Evolutionary conservation across 2,797 vertebrate genomes (phyloP).

Genomic region (Paguma larvata): DNA sequence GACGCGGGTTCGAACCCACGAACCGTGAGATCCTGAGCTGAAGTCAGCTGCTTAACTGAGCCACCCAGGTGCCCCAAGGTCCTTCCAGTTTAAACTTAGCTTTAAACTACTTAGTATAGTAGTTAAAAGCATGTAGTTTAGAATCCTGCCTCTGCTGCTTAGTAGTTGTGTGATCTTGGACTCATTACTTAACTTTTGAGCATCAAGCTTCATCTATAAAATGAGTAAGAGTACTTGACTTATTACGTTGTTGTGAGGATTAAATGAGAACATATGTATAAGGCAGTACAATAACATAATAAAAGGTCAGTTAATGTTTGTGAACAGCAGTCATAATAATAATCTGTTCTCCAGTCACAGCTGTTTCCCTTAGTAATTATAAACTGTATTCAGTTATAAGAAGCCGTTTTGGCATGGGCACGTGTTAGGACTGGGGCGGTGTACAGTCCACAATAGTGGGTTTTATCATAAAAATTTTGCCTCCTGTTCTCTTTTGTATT

Average conservation of each 20-base stretch:
- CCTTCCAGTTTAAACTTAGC: conserved; percentile 28
- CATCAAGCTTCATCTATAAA: conserved; percentile 30
- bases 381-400: conserved; percentile 39
- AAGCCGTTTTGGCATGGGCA: background rate
- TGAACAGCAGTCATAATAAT: background rate
- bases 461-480: conserved; percentile 29
- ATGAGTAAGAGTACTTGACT: background rate
- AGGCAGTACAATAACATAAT: background rate
- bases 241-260: conserved; percentile 36
- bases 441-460: background rate
- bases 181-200: conserved; percentile 43
- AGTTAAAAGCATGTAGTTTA: background rate
- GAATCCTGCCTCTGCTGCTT: background rate
- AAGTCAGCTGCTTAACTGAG: too few relatives aligned
- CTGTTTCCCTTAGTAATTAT: conserved; percentile 50
- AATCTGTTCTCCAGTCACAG: background rate
- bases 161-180: background rate
- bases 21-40: too few relatives aligned
- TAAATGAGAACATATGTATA: conserved; percentile 35
- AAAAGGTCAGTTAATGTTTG: conserved; percentile 57
- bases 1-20: too few relatives aligned
- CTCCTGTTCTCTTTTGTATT: background rate
- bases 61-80: background rate
- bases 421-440: background rate
- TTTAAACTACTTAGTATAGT: background rate